phyloP scores from a whole-genome alignment of 2,888 invertebrate genomes.

The Drosophila mayaguana region DNA sequence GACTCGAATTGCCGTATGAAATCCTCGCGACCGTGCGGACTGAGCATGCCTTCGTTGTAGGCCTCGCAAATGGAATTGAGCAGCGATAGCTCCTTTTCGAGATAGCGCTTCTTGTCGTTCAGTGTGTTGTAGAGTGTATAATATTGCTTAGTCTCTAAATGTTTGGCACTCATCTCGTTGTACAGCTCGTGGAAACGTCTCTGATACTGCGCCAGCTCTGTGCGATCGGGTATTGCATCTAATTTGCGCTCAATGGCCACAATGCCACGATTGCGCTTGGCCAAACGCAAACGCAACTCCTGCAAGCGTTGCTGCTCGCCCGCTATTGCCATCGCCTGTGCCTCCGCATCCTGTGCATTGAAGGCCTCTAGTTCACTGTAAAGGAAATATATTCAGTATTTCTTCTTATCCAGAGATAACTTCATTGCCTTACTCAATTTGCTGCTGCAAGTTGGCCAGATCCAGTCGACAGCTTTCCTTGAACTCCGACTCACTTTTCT shows the following conservation, averaged over 20 bases:
- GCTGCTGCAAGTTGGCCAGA: constrained; percentile 85
- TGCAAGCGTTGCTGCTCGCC: constrained; percentile 88
- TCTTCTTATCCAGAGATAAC: not conserved
- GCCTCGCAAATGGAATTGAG: constrained; percentile 95
- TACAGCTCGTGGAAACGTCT: constrained; percentile 97
- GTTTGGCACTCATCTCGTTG: constrained; percentile 97
- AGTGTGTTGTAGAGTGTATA: constrained; percentile 98
- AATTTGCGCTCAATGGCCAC: constrained; percentile 93
- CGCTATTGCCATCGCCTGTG: constrained; percentile 87
- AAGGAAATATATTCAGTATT: not conserved
- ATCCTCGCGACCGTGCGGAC: constrained; percentile 92
- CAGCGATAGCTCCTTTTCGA: constrained; percentile 95
- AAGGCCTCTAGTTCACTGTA: constrained; percentile 85
- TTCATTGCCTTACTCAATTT: constrained; percentile 80
- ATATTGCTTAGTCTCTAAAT: constrained; percentile 98
- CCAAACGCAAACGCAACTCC: constrained; percentile 89
- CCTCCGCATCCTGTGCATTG: constrained; percentile 85
- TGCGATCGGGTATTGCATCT: constrained; percentile 96
- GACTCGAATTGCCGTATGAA: constrained; percentile 96
- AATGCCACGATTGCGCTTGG: constrained; percentile 92
- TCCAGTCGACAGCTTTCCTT: constrained; percentile 90
- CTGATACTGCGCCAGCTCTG: constrained; percentile 97
- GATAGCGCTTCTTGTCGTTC: constrained; percentile 96
- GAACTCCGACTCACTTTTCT: constrained; percentile 90
- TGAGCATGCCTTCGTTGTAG: constrained; percentile 94